Evolutionary conservation across 1,140 invertebrate species (phyloP).

Genomic region (Cecropterus lyciades): DNA sequence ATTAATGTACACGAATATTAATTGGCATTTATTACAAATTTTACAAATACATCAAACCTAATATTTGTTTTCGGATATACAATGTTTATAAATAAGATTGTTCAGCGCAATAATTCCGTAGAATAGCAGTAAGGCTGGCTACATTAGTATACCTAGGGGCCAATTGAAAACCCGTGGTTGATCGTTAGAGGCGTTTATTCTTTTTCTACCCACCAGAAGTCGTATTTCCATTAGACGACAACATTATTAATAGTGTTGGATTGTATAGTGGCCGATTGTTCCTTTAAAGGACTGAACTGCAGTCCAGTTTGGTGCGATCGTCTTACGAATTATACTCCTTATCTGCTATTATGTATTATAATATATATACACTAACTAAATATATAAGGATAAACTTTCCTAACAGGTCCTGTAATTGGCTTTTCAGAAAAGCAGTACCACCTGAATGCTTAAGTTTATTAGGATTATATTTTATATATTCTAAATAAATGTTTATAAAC

Average conservation of each 20-base stretch:
- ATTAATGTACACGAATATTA: too few relatives aligned
- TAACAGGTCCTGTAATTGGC: too few relatives aligned
- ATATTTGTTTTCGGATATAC: too few relatives aligned
- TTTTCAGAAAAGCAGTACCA: too few relatives aligned
- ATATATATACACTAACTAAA: neutral
- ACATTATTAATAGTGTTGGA: constrained; percentile 36
- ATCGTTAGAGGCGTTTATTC: constrained; percentile 29
- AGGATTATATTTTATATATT: too few relatives aligned
- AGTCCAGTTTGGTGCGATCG: constrained; percentile 22
- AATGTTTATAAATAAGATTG: too few relatives aligned
- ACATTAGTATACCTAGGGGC: neutral
- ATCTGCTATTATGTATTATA: constrained; percentile 2
- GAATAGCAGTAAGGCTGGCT: neutral
- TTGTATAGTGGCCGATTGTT: constrained; percentile 34
- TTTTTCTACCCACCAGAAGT: constrained; percentile 22
- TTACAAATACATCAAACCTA: too few relatives aligned
- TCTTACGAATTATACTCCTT: constrained; percentile 15
- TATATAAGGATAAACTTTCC: too few relatives aligned
- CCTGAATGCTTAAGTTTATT: too few relatives aligned
- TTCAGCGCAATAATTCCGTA: too few relatives aligned
- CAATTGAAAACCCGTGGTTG: constrained; percentile 18
- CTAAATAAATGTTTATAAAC: too few relatives aligned
- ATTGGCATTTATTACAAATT: too few relatives aligned
- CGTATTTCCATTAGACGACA: constrained; percentile 36
- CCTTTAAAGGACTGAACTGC: constrained; percentile 19